Evolutionary conservation across 2,113 vertebrate genomes (phyloP).

Genomic region (Todiramphus chloris): DNA sequence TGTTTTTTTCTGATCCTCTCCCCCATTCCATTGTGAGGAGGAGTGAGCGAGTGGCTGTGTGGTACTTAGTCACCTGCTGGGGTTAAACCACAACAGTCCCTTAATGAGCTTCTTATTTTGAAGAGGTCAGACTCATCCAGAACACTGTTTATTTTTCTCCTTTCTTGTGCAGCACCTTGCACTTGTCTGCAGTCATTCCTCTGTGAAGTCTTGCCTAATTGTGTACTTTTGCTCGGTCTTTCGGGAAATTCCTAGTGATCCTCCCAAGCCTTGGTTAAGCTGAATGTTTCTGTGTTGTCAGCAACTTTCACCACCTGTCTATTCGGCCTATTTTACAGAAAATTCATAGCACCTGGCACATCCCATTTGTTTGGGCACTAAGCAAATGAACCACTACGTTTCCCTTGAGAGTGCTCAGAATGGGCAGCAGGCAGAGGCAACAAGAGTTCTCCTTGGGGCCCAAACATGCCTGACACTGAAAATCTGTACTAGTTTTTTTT

Average conservation of each 20-base stretch:
- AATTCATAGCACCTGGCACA: background rate
- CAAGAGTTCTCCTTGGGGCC: background rate
- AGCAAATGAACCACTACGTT: fast-evolving
- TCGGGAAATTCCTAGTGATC: slow-evolving; percentile 13
- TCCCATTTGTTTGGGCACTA: background rate
- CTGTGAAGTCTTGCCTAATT: background rate
- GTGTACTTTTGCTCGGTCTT: background rate
- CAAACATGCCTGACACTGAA: background rate
- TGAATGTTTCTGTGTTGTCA: slow-evolving; percentile 29
- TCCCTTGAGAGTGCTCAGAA: background rate
- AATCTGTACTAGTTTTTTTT: background rate
- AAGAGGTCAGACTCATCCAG: background rate
- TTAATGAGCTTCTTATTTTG: background rate
- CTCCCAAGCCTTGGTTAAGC: background rate
- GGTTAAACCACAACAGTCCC: background rate
- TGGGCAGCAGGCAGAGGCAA: background rate
- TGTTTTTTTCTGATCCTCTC: background rate
- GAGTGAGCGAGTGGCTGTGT: background rate
- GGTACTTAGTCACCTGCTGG: background rate
- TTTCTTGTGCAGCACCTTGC: background rate
- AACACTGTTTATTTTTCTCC: background rate
- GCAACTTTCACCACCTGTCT: slow-evolving; percentile 44
- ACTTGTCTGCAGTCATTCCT: background rate
- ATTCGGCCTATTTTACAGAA: slow-evolving; percentile 17
- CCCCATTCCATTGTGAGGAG: background rate